phyloP scores from a whole-genome alignment of 2,888 invertebrate species.

The Aphidius colemani region DNA sequence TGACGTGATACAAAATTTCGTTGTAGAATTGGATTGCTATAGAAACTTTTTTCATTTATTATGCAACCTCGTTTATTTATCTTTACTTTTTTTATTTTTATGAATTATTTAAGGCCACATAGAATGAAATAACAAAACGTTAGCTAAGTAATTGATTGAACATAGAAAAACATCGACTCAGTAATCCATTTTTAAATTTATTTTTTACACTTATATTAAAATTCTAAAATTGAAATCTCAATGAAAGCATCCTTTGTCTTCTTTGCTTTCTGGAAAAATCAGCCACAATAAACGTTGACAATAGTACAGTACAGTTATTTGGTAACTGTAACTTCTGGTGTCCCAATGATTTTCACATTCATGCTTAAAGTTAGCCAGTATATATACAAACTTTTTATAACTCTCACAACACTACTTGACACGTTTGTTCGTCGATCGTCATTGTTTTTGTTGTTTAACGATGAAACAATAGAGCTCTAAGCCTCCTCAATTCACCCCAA shows the following conservation, averaged over 20 bases:
- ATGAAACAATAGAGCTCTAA: conserved; percentile 30
- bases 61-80: too few relatives aligned
- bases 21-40: too few relatives aligned
- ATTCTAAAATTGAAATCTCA: background rate
- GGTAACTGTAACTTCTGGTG: background rate
- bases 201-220: background rate
- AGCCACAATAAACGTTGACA: conserved; percentile 8
- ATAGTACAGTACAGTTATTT: background rate
- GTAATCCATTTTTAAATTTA: too few relatives aligned
- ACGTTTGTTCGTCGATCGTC: conserved; percentile 30
- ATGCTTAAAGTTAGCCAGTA: background rate
- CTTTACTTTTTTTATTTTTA: too few relatives aligned
- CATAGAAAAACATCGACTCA: too few relatives aligned
- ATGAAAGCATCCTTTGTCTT: background rate
- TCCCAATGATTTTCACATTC: conserved; percentile 1
- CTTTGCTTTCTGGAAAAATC: conserved; percentile 10
- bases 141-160: too few relatives aligned
- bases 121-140: too few relatives aligned
- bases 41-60: too few relatives aligned
- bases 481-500: conserved; percentile 25
- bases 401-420: conserved; percentile 18
- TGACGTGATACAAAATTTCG: too few relatives aligned
- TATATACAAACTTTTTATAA: background rate
- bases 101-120: too few relatives aligned
- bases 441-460: conserved; percentile 34